Conservation (phyloP, 1,140 invertebrate species). For the Gonatopus flavifemur region DNA sequence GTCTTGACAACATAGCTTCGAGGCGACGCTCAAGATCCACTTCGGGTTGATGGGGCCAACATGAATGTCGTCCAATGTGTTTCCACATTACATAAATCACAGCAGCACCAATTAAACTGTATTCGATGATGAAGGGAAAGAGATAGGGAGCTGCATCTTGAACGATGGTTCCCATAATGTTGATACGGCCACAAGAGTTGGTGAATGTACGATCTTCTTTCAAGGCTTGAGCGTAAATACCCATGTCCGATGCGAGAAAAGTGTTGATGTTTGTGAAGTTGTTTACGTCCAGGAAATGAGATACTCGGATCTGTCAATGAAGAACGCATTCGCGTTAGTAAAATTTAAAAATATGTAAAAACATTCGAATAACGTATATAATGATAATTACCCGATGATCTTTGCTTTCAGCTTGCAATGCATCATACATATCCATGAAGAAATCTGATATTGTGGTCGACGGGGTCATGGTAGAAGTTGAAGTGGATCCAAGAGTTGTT, state of each 20-base stretch:
- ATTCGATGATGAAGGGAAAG: constrained; percentile 96
- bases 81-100: constrained; percentile 98
- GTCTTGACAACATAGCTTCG: constrained; percentile 79
- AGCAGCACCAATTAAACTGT: constrained; percentile 93
- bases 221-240: constrained; percentile 65
- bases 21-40: constrained; percentile 83
- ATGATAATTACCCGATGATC: constrained; percentile 14
- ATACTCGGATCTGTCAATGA: constrained; percentile 22
- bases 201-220: constrained; percentile 55
- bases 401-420: constrained; percentile 30
- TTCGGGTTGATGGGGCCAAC: constrained; percentile 69
- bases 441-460: constrained; percentile 28
- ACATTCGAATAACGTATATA: not conserved
- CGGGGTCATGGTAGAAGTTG: constrained; percentile 29
- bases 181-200: constrained; percentile 73
- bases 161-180: constrained; percentile 92
- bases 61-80: constrained; percentile 84
- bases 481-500: constrained; percentile 47
- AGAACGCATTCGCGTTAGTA: not conserved
- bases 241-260: constrained; percentile 55
- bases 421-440: constrained; percentile 28
- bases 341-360: not conserved
- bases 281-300: constrained; percentile 33
- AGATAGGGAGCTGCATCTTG: constrained; percentile 89
- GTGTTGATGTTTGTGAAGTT: constrained; percentile 51